These are phyloP conservation scores for Heterocephalus glaber DNA, from an alignment of 2,113 vertebrate species.

Conservation along the genomic window DNA sequence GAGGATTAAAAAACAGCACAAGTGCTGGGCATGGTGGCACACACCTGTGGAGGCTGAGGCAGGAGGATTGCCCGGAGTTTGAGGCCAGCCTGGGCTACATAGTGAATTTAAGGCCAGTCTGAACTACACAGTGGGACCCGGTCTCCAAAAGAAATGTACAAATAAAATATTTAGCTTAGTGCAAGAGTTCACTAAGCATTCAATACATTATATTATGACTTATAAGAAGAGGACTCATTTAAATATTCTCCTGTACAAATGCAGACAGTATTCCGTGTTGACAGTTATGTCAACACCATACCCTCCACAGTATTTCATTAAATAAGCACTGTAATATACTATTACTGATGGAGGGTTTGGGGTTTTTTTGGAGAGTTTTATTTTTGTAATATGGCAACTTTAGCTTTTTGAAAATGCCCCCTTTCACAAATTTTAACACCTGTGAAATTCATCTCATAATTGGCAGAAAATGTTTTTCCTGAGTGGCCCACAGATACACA, in stretches of 20 bases:
- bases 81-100: background rate
- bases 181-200: background rate
- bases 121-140: background rate
- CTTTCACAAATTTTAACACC: background rate
- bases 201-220: background rate
- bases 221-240: background rate
- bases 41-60: background rate
- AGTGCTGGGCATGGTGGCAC: background rate
- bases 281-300: background rate
- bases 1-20: background rate
- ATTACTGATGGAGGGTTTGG: background rate
- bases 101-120: too few species aligned
- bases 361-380: too few species aligned
- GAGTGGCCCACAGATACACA: background rate
- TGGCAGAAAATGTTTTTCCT: background rate
- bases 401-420: background rate
- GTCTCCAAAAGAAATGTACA: background rate
- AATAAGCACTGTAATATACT: background rate
- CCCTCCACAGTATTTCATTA: background rate
- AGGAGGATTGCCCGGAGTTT: background rate
- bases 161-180: background rate
- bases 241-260: background rate
- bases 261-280: background rate
- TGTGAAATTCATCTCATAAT: constrained; percentile 10
- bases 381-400: background rate